Evolutionary conservation across 2,797 vertebrate genomes (phyloP), one percentile per base, ranked within the genome.

Genomic region (Aplochiton taeniatus): DNA sequence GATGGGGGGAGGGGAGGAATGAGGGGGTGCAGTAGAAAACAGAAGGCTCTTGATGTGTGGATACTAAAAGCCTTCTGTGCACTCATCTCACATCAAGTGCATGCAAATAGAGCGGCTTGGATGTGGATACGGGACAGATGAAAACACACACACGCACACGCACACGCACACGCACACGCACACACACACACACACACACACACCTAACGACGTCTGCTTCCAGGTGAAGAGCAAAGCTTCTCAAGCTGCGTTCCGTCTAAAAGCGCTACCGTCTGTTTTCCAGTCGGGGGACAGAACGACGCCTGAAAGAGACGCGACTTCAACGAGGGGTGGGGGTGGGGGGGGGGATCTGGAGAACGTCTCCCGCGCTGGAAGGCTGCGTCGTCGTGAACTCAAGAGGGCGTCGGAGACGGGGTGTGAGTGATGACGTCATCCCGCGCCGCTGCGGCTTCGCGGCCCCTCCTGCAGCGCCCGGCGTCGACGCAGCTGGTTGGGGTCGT

Each of bases 21-120:
- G 10, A 50, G 4, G n/a, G 17, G 49, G 60, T 18, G 8, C 16
- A 46, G n/a, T 19, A 45, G 31, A 52, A 9, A 60, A 42, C 61
- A 75, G 46, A 68, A 70, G 54, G 68, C 68, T 75, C 72, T 84
- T 86, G 81, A 85, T 85, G 78, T 86, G 66, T 75, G 68, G 72
- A 68, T 57, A 76, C 74, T 70, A 58, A 87, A 81, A 80, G 63
- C 70, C 66, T 70, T 53, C 63, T 62, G 58, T 48, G 52, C 80
- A 76, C 77, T 86, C 78, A 83, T 81, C 74, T 74, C 64, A 83
- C 77, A 79, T 88, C 74, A 85, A 88, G 76, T 73, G 68, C 83
- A 85, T 87, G 83, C 75, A 88, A 85, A 83, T 85, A 17, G 41
- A 41, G 49, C 52, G 47, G 66, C 71, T 75, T 66, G 60, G 73